phyloP scores from a whole-genome alignment of 2,797 vertebrate species.

The Acipenser oxyrinchus region DNA sequence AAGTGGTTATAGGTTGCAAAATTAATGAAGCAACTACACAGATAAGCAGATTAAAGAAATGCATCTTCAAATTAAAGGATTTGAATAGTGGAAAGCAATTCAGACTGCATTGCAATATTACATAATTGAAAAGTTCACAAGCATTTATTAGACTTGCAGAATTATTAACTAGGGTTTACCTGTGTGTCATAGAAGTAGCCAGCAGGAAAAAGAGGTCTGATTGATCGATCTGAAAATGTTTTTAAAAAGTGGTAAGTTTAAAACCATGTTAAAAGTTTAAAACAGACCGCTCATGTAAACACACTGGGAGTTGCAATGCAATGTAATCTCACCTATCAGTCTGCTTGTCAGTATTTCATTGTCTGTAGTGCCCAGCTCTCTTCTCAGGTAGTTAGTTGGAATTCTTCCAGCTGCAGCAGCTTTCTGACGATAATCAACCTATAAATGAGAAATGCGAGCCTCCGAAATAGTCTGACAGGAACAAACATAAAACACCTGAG shows the following conservation, averaged over 20 bases:
- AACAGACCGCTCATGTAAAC: neutral
- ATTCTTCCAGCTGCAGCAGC: slow-evolving; percentile 94
- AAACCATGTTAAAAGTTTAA: neutral
- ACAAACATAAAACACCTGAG: neutral
- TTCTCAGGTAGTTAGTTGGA: slow-evolving; percentile 87
- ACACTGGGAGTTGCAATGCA: neutral
- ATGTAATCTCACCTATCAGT: slow-evolving; percentile 73
- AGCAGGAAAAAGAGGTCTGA: slow-evolving; percentile 85
- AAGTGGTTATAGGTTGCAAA: too few relatives aligned
- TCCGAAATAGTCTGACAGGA: neutral
- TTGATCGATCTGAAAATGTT: slow-evolving; percentile 72
- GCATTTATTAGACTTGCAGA: too few relatives aligned
- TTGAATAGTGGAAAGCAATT: neutral
- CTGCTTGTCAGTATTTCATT: slow-evolving; percentile 92
- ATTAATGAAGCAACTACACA: too few relatives aligned
- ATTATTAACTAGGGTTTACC: slow-evolving; percentile 48
- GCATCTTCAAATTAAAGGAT: slow-evolving; percentile 28
- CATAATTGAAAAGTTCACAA: neutral
- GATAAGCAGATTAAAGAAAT: neutral
- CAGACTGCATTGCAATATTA: neutral
- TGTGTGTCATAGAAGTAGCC: slow-evolving; percentile 98
- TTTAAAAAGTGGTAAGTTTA: too few relatives aligned
- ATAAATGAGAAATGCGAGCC: neutral
- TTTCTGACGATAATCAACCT: slow-evolving; percentile 97
- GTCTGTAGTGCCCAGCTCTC: slow-evolving; percentile 83